Conservation (phyloP, 2,113 vertebrate species). For the Poeciliopsis occidentalis region DNA sequence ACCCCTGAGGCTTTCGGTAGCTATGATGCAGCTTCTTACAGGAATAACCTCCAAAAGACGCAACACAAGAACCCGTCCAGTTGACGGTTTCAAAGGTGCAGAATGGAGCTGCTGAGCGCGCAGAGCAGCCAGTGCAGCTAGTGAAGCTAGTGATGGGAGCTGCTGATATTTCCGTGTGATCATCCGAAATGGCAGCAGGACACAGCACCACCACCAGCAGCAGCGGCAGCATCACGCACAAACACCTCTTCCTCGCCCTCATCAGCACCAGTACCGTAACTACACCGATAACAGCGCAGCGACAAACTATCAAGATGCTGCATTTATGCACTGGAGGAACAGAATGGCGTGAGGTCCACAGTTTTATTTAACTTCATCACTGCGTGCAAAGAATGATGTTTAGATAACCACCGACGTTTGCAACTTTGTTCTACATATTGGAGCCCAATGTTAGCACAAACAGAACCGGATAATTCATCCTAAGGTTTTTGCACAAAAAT, state of each 20-base stretch:
- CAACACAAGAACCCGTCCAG: background rate
- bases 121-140: background rate
- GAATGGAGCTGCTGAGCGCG: background rate
- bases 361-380: background rate
- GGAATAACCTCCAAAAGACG: constrained; percentile 10
- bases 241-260: constrained; percentile 79
- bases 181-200: constrained; percentile 76
- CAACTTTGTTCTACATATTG: background rate
- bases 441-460: too few species aligned
- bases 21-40: constrained; percentile 20
- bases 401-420: background rate
- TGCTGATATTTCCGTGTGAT: constrained; percentile 32
- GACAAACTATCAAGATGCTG: background rate
- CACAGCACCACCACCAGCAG: constrained; percentile 62
- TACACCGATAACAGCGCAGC: constrained; percentile 51
- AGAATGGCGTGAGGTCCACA: background rate
- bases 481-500: too few species aligned
- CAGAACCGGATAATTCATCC: too few species aligned
- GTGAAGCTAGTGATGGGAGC: background rate
- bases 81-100: background rate
- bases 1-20: constrained; percentile 16
- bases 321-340: constrained; percentile 21
- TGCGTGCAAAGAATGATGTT: background rate
- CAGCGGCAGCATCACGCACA: constrained; percentile 64
- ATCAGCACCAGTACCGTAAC: constrained; percentile 85